These are phyloP conservation scores for Parazoanthus atlanticus DNA, from an alignment of 92 coral and sea anemone species.

Conservation along the genomic window DNA sequence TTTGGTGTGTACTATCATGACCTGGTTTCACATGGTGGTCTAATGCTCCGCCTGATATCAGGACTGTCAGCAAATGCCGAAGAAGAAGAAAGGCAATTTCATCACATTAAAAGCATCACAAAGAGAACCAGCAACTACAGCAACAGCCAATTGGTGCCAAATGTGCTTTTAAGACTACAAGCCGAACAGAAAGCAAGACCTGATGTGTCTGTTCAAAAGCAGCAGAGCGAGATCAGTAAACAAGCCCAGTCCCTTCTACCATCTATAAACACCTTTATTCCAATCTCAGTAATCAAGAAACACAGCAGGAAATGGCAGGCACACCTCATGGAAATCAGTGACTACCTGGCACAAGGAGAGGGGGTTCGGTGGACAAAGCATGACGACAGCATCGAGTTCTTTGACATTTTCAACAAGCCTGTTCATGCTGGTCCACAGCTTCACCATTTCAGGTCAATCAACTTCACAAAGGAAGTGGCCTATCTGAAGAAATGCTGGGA, in stretches of 20 bases:
- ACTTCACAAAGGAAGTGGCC: conserved; percentile 33
- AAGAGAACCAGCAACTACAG: conserved; percentile 58
- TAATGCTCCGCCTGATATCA: conserved; percentile 57
- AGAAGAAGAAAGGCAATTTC: conserved; percentile 48
- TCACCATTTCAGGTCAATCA: conserved; percentile 57
- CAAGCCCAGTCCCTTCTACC: conserved; percentile 31
- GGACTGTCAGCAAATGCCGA: conserved; percentile 64
- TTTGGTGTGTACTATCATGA: conserved; percentile 60
- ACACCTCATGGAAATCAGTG: conserved; percentile 58
- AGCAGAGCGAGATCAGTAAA: conserved; percentile 57
- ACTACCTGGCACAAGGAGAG: conserved; percentile 59
- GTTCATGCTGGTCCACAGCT: conserved; percentile 47
- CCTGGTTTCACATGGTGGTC: conserved; percentile 56
- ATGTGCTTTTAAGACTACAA: conserved; percentile 51
- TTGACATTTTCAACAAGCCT: conserved; percentile 52
- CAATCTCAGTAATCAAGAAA: neutral
- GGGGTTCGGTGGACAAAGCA: conserved; percentile 71
- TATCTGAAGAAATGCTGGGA: conserved; percentile 53
- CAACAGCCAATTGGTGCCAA: conserved; percentile 19
- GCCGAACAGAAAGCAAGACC: conserved; percentile 44
- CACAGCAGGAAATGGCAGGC: conserved; percentile 60
- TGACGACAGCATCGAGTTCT: conserved; percentile 59
- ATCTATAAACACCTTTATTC: conserved; percentile 1
- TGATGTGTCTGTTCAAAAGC: conserved; percentile 38
- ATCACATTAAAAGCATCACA: conserved; percentile 53